These are phyloP conservation scores for Adoxophyes honmai DNA, from an alignment of 1,140 invertebrate genomes.

Conservation along the genomic window DNA sequence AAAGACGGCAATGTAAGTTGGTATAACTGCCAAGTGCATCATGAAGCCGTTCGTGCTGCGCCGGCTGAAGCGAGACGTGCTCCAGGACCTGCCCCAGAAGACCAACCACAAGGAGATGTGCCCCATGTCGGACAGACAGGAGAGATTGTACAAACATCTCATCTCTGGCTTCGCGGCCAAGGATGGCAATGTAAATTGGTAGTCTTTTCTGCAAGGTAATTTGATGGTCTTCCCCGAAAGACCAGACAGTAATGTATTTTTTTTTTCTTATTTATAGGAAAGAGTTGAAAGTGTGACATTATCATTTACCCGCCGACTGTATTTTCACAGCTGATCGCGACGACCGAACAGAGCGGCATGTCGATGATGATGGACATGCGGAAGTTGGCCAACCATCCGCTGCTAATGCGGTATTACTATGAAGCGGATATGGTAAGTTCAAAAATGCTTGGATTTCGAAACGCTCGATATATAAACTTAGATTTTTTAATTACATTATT, in stretches of 20 bases:
- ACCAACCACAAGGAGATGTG: slow-evolving; percentile 81
- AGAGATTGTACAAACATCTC: slow-evolving; percentile 85
- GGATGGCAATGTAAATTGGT: slow-evolving; percentile 74
- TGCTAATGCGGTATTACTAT: slow-evolving; percentile 89
- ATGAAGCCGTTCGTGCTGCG: slow-evolving; percentile 97
- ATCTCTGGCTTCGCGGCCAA: slow-evolving; percentile 85
- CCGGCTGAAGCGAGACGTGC: slow-evolving; percentile 92
- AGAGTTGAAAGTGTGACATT: too few species aligned
- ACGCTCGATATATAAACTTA: too few species aligned
- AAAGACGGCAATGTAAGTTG: too few species aligned
- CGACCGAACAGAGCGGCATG: slow-evolving; percentile 80
- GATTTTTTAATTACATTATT: too few species aligned
- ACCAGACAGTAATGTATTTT: too few species aligned
- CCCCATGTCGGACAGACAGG: slow-evolving; percentile 84
- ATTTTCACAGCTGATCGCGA: slow-evolving; percentile 38
- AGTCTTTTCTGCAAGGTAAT: too few species aligned
- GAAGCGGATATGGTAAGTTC: slow-evolving; percentile 77
- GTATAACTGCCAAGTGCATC: slow-evolving; percentile 96
- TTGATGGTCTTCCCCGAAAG: too few species aligned
- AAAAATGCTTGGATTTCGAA: too few species aligned
- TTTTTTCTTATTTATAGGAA: too few species aligned
- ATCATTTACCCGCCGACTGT: too few species aligned
- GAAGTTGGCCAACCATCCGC: slow-evolving; percentile 93
- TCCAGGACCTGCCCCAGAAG: slow-evolving; percentile 90
- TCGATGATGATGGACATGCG: slow-evolving; percentile 93